These are phyloP conservation scores for Lasioglossum baleicum DNA, from an alignment of 1,140 invertebrate species.

Conservation along the genomic window DNA sequence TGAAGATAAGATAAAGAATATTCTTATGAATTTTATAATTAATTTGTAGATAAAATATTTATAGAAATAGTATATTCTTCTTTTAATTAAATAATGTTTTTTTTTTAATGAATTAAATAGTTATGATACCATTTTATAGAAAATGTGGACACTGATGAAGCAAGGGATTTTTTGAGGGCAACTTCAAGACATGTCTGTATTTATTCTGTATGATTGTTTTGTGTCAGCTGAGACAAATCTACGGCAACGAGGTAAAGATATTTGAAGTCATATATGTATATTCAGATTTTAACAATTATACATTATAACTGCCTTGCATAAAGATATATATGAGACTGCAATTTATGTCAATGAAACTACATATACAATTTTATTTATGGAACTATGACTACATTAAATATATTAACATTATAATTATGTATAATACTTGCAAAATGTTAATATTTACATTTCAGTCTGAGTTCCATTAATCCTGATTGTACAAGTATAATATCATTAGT, in stretches of 20 bases:
- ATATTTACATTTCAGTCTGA: too few relatives aligned
- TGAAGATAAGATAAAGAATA: too few relatives aligned
- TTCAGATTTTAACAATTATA: constrained; percentile 11
- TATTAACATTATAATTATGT: too few relatives aligned
- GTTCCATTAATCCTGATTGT: too few relatives aligned
- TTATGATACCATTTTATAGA: constrained; percentile 84
- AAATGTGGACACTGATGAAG: constrained; percentile 93
- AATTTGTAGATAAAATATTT: too few relatives aligned
- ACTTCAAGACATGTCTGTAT: too few relatives aligned
- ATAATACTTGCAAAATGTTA: constrained; percentile 34
- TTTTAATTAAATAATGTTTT: too few relatives aligned
- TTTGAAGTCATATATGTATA: background rate
- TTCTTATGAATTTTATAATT: too few relatives aligned
- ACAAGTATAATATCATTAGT: too few relatives aligned
- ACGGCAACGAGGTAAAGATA: constrained; percentile 90
- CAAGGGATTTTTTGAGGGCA: constrained; percentile 96
- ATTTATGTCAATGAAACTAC: constrained; percentile 75
- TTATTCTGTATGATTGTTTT: too few relatives aligned
- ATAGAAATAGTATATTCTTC: too few relatives aligned
- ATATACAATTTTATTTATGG: constrained; percentile 27
- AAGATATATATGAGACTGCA: constrained; percentile 6
- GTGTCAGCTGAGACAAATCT: too few relatives aligned
- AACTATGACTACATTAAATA: constrained; percentile 33
- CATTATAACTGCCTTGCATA: constrained; percentile 25
- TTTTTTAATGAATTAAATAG: background rate